phyloP scores from a whole-genome alignment of 2,113 vertebrate species.

The Herpailurus yagouaroundi region DNA sequence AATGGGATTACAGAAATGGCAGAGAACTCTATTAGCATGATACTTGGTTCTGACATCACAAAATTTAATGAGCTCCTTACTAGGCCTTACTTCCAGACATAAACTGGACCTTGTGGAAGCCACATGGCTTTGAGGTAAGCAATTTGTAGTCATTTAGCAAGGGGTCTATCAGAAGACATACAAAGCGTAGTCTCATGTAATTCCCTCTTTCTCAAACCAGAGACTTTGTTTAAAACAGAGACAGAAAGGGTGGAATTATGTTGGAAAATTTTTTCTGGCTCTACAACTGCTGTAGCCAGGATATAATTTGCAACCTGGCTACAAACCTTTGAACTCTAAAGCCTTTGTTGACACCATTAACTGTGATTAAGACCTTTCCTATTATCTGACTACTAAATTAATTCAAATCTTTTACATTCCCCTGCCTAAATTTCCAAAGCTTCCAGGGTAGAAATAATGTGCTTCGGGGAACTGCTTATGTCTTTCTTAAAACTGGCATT shows the following conservation, averaged over 20 bases:
- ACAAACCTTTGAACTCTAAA: conserved; percentile 39
- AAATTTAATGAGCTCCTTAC: not conserved
- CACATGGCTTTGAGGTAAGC: not conserved
- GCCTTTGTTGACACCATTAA: conserved; percentile 25
- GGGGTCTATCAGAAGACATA: not conserved
- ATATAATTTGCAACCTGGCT: not conserved
- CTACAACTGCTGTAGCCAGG: not conserved
- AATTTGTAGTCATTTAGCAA: not conserved
- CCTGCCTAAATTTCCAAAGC: not conserved
- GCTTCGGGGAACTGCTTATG: not conserved
- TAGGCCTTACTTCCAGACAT: not conserved
- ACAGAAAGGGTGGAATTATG: not conserved
- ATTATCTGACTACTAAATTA: conserved; percentile 43
- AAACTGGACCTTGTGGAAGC: not conserved
- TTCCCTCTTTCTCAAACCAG: not conserved
- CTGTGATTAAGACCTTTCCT: not conserved
- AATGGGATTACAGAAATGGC: conserved; percentile 11
- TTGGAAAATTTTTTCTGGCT: not conserved
- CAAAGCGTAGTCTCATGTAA: not conserved
- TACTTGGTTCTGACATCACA: not conserved
- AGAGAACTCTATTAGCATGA: not conserved
- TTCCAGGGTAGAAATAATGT: conserved; percentile 11
- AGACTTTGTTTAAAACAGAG: conserved; percentile 23
- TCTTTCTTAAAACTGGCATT: not conserved
- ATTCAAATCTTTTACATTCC: conserved; percentile 10